Percentiles rank a stretch among this genome's conserved stretches.
Conservation (phyloP, 2,113 vertebrate species). For the Otus sunia region DNA sequence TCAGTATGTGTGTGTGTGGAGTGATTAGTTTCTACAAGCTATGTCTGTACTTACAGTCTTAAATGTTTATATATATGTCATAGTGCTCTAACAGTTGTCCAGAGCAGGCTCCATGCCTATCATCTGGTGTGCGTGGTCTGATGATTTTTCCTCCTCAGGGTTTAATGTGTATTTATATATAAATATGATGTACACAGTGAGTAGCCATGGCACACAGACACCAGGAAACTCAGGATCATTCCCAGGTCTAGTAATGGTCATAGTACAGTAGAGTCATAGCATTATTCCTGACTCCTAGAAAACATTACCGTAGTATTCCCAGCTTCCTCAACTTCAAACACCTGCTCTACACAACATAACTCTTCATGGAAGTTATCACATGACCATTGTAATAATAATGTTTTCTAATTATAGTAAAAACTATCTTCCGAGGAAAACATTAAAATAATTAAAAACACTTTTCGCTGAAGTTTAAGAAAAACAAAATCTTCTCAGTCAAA, state of each 20-base stretch:
- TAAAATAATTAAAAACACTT: neutral
- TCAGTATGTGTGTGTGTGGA: fast-evolving
- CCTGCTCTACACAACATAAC: neutral
- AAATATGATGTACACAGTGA: neutral
- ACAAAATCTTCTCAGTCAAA: neutral
- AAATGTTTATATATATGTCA: neutral
- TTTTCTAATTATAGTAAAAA: too few relatives aligned
- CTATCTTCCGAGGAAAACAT: neutral
- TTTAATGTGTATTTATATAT: neutral
- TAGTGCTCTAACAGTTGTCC: neutral
- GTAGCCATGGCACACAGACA: neutral
- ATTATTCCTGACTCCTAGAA: neutral
- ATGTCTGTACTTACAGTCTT: neutral
- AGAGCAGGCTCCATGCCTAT: neutral
- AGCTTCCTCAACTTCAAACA: neutral
- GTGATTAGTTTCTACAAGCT: neutral
- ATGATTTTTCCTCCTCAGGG: neutral
- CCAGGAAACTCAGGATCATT: neutral
- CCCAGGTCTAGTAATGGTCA: neutral
- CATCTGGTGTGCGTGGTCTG: neutral
- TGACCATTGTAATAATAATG: neutral
- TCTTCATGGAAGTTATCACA: neutral
- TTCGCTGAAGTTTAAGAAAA: neutral
- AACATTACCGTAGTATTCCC: neutral
- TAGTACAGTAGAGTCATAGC: neutral